Evolutionary conservation across 2,797 vertebrate genomes (phyloP).

Genomic region (Mormyrus proboscirostris): DNA sequence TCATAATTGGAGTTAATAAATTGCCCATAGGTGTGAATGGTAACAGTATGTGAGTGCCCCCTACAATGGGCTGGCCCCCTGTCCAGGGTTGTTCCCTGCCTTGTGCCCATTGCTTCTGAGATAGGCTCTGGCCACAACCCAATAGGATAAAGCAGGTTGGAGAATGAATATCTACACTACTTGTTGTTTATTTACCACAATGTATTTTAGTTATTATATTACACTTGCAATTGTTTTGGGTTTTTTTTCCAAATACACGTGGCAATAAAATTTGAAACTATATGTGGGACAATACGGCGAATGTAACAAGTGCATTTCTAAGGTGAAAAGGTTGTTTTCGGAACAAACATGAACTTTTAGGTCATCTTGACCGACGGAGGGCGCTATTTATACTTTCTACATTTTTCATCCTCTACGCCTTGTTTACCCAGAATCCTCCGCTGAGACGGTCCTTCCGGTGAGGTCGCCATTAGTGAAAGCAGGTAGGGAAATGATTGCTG

Average conservation of each 20-base stretch:
- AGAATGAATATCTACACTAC: not conserved
- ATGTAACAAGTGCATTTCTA: not conserved
- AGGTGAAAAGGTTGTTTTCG: not conserved
- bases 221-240: not conserved
- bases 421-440: conserved; percentile 33
- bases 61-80: too few species aligned
- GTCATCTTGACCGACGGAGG: conserved; percentile 6
- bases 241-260: not conserved
- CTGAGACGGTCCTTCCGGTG: conserved; percentile 56
- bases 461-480: conserved; percentile 58
- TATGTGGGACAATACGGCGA: not conserved
- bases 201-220: not conserved
- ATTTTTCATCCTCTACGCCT: not conserved
- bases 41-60: too few species aligned
- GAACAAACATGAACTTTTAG: not conserved
- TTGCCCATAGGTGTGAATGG: too few species aligned
- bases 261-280: not conserved
- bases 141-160: too few species aligned
- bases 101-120: too few species aligned
- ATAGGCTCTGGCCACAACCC: too few species aligned
- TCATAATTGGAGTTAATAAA: too few species aligned
- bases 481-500: conserved; percentile 47
- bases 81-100: too few species aligned
- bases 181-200: not conserved
- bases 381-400: conserved; percentile 19